Evolutionary conservation across 1,140 invertebrate genomes (phyloP).

Genomic region (Ptiloglossa arizonensis): DNA sequence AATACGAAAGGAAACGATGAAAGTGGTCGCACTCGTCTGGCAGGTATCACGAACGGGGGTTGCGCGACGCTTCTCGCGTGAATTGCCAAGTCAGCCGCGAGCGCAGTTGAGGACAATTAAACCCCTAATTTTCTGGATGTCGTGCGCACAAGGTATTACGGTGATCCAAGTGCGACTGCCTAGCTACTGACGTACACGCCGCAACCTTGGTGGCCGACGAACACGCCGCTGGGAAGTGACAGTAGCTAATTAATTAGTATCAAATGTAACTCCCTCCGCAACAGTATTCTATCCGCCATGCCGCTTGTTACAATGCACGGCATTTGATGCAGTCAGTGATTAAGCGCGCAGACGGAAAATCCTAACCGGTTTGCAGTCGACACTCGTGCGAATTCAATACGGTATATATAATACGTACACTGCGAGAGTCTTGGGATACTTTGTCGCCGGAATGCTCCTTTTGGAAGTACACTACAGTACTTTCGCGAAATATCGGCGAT

Average conservation of each 20-base stretch:
- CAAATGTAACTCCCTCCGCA: constrained; percentile 70
- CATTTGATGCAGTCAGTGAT: constrained; percentile 55
- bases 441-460: neutral
- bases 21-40: neutral
- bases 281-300: constrained; percentile 25
- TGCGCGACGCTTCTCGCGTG: neutral
- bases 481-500: too few relatives aligned
- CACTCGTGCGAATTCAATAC: constrained; percentile 1
- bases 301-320: constrained; percentile 29
- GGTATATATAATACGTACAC: constrained; percentile 14
- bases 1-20: neutral
- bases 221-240: constrained; percentile 73
- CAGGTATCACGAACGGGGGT: neutral
- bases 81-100: constrained; percentile 3
- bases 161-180: constrained; percentile 30
- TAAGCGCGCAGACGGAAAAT: constrained; percentile 51
- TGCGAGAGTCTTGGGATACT: neutral
- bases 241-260: constrained; percentile 76
- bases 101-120: constrained; percentile 23
- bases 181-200: constrained; percentile 27
- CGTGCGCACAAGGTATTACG: constrained; percentile 25
- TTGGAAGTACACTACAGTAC: too few relatives aligned
- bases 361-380: constrained; percentile 5
- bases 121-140: constrained; percentile 40
- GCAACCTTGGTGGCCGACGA: constrained; percentile 70